Evolutionary conservation across 2,113 vertebrate genomes (phyloP).

Genomic region (Nansenia antarctica): DNA sequence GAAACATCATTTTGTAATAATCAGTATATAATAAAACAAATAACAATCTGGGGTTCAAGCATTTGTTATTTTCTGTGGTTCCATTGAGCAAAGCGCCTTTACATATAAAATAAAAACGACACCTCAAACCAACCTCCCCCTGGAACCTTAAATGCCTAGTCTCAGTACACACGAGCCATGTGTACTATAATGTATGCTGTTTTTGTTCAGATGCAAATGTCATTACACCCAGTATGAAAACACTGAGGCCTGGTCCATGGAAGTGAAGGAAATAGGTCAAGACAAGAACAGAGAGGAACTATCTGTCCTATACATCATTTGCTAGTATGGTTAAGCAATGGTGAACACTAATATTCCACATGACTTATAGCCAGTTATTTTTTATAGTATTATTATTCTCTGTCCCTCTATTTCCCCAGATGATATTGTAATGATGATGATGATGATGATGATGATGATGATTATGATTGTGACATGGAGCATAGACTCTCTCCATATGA

Average conservation of each 20-base stretch:
- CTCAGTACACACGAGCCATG: neutral
- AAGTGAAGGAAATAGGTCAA: neutral
- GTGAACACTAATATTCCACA: neutral
- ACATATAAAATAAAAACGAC: too few species aligned
- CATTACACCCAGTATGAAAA: neutral
- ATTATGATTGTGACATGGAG: too few species aligned
- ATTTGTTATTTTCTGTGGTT: neutral
- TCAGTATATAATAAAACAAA: neutral
- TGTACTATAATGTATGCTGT: neutral
- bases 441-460: neutral
- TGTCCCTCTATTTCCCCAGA: neutral
- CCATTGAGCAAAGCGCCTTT: neutral
- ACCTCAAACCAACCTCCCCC: neutral
- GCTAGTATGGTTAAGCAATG: neutral
- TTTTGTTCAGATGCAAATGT: neutral
- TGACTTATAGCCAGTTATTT: neutral
- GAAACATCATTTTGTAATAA: neutral
- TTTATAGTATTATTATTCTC: neutral
- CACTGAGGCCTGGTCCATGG: neutral
- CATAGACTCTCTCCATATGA: neutral
- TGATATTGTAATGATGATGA: neutral
- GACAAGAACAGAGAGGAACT: neutral
- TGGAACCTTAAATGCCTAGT: neutral
- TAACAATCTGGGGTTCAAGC: neutral
- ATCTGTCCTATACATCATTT: neutral